Base-by-base conservation (phyloP, 2,888 invertebrate genomes). In the Sclerodermus sp. region DNA sequence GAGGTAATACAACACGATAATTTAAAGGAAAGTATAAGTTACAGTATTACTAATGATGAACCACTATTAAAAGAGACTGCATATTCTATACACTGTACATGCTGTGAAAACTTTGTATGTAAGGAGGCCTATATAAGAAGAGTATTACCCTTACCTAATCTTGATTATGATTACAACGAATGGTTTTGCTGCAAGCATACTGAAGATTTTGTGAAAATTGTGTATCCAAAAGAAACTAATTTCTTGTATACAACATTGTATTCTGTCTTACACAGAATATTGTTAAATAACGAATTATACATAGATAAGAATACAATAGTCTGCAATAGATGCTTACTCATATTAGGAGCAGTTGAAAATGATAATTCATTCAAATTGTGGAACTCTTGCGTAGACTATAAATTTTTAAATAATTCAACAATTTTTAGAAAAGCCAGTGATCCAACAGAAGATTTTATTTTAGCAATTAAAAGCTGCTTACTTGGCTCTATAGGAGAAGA, bases 171-270 rank as follows among this genome's bases (percentile, higher is more conserved):
- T 52, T 68, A 69, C 10, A 58, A 58, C n/a, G 76, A 77, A 48
- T 78, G 76, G 76, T 78, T 76, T 51, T 78, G 77, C 44, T 74
- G 75, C 44, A 68, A 60, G 10, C 71, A 76, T 40, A 51, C 55
- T 14, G 51, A 57, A 4, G 57, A 67, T 42, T 52, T 55, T 30
- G 23, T 54, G 4, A 49, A 52, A 32, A 32, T 64, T 9, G 48
- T 76, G 16, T 49, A 55, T 34, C 74, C 75, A 15, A 58, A 47
- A 23, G 58, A 66, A 12, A 56, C 60, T 2, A 77, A 77, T 57
- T 71, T 71, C 44, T 73, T 77, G 51, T 77, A 76, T 17, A 65
- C 68, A 1, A 48, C 67, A 5, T 62, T 67, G 45, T 74, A 70
- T 45, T 62, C 57, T 17, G 46, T 76, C 15, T 16, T 77, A 14